phyloP scores from a whole-genome alignment of 2,797 vertebrate species.

The Tragopan temminckii region DNA sequence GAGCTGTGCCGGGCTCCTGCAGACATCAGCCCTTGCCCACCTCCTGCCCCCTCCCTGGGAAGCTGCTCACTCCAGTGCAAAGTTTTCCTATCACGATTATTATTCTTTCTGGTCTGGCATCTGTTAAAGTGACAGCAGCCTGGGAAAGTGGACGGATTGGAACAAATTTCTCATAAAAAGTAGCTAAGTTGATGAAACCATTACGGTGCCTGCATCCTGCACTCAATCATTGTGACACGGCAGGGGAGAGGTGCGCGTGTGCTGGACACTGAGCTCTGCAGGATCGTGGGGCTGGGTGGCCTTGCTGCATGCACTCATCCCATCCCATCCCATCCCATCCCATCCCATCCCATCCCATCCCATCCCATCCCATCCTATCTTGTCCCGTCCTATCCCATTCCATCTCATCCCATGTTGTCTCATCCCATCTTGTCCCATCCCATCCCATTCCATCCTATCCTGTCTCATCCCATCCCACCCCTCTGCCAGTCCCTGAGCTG shows the following conservation, averaged over 20 bases:
- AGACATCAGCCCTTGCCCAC: background rate
- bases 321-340: rapidly evolving
- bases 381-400: background rate
- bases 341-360: background rate
- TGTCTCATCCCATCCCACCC: background rate
- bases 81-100: conserved; percentile 58
- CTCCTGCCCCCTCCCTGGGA: background rate
- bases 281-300: background rate
- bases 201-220: conserved; percentile 78
- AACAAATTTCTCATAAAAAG: conserved; percentile 82
- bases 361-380: background rate
- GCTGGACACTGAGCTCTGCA: rapidly evolving
- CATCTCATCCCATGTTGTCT: background rate
- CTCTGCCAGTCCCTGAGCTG: background rate
- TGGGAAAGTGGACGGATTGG: conserved; percentile 64
- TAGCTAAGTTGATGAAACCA: conserved; percentile 85
- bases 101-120: conserved; percentile 63
- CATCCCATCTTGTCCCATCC: rapidly evolving
- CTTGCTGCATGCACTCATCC: background rate
- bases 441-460: background rate
- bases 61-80: background rate
- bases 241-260: conserved; percentile 56
- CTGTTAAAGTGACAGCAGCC: conserved; percentile 71
- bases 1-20: background rate
- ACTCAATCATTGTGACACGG: conserved; percentile 86